Evolutionary conservation across 2,797 vertebrate species (phyloP).

Genomic region (Smutsia temminckii): DNA sequence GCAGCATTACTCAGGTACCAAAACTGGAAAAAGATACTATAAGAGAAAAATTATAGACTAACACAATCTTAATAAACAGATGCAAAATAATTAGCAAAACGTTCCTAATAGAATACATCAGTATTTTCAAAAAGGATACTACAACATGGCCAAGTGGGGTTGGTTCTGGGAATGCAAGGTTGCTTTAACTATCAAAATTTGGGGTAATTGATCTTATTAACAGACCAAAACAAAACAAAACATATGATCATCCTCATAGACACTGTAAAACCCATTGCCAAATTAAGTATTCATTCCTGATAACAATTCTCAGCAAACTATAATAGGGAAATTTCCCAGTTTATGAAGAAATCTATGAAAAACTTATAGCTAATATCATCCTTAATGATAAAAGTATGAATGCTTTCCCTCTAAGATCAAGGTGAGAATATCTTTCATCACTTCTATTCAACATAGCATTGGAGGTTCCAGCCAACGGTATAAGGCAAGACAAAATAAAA

Average conservation of each 20-base stretch:
- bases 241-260: not conserved
- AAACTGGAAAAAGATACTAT: not conserved
- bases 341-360: not conserved
- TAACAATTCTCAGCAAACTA: not conserved
- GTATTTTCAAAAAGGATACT: not conserved
- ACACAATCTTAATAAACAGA: not conserved
- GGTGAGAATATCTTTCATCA: not conserved
- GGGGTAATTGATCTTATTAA: not conserved
- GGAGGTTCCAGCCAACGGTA: not conserved
- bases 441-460: not conserved
- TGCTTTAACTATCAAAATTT: not conserved
- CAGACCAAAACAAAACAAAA: not conserved
- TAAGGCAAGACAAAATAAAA: not conserved
- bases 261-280: not conserved
- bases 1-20: not conserved
- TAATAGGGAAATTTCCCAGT: not conserved
- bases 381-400: not conserved
- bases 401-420: not conserved
- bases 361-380: not conserved
- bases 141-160: not conserved
- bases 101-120: not conserved
- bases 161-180: not conserved
- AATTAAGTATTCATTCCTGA: not conserved
- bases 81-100: not conserved
- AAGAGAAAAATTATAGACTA: not conserved